Percentiles rank a stretch among this genome's conserved stretches.
Conservation (phyloP, 1,140 invertebrate species). For the Triops cancriformis region DNA sequence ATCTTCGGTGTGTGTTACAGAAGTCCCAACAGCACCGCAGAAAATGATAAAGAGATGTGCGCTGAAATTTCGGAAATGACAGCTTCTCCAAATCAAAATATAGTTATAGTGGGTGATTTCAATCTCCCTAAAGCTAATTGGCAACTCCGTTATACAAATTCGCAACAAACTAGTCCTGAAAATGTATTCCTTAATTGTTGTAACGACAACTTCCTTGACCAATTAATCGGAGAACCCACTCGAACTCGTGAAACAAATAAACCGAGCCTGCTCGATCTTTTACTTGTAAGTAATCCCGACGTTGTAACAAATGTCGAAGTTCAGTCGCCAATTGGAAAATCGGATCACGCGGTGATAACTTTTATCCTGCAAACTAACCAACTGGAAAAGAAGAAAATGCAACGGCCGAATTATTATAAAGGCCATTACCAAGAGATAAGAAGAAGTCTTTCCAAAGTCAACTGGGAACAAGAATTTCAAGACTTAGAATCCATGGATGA, state of each 20-base stretch:
- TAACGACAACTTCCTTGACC: conserved; percentile 9
- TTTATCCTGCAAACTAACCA: neutral
- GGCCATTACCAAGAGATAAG: neutral
- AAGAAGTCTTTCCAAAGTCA: neutral
- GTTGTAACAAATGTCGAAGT: conserved; percentile 18
- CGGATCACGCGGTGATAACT: neutral
- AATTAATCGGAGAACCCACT: conserved; percentile 14
- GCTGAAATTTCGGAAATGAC: conserved; percentile 7
- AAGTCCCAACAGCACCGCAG: neutral
- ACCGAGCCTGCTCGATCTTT: conserved; percentile 19
- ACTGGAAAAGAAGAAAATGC: neutral
- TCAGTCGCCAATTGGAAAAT: conserved; percentile 10
- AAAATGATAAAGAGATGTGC: neutral
- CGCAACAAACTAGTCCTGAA: neutral
- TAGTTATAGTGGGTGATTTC: no score
- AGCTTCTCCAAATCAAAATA: conserved; percentile 14
- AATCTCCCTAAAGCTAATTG: conserved; percentile 22
- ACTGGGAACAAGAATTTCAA: neutral
- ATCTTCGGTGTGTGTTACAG: neutral
- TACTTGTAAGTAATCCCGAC: conserved; percentile 20
- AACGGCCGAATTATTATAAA: neutral
- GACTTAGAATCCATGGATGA: neutral
- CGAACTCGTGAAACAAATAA: neutral
- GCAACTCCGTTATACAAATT: neutral
- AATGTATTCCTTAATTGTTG: conserved; percentile 9